Base-by-base conservation (phyloP, 1,140 invertebrate genomes). In the Eueides isabella region DNA sequence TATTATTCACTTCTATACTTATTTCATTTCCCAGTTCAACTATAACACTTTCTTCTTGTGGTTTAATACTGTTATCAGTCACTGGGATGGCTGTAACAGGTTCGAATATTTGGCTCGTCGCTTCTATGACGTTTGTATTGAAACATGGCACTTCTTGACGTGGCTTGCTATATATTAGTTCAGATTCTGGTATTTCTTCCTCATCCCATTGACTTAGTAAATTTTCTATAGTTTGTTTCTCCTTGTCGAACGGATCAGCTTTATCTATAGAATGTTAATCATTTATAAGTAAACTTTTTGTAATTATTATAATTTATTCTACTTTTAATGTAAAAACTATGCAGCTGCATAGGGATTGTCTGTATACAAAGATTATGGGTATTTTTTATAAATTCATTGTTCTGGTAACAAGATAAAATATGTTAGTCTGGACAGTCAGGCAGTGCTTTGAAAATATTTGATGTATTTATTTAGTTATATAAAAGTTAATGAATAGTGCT, bases 131-230 rank as follows among this genome's bases (percentile, higher is more conserved):
- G 0, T 81, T 78, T 61, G 80, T 88, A 76, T 86, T 90, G 74
- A 92, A 91, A 69, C 89, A 91, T 4, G 86, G 85, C 14, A 92
- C 28, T 44, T 91, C 90, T 23, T 63, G 61, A 6, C 44, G 75
- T 3, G 82, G 67, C 69, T 80, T 83, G 19, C 38, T 76, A 26
- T 69, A 76, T 9, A 64, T 30, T 3, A 89, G 64, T 74, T 92
- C 88, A 2, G 85, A 78, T 67, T 92, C 91, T 0, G 92, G 90
- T 0, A 92, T 79, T 11, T 93, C 93, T 67, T 94, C 93, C 62
- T 94, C 93, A 0, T 81, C 83, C 93, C 93, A 94, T 72, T 94
- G 92, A 70, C 87, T 91, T 16, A 94, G 83, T 6, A 94, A 79
- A 6, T 83, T 85, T 65, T 93, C 90, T 41, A 94, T 91, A 23